Evolutionary conservation across 2,797 vertebrate species (phyloP).

Genomic region (Lagocephalus sceleratus): DNA sequence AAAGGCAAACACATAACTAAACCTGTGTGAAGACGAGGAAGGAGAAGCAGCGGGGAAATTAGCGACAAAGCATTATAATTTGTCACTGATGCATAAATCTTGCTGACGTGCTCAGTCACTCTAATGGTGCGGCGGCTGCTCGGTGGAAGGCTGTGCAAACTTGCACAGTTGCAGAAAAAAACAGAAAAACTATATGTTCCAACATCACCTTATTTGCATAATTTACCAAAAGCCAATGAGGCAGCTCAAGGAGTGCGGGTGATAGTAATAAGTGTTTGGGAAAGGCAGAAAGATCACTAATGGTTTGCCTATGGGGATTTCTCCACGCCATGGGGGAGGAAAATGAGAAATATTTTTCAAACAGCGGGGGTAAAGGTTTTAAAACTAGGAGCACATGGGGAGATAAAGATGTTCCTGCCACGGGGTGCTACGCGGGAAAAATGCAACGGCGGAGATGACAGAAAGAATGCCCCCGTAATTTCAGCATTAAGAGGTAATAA

Average conservation of each 20-base stretch:
- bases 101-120: conserved; percentile 98
- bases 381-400: conserved; percentile 99
- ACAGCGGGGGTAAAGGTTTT: conserved; percentile 99
- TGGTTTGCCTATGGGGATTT: conserved; percentile 99
- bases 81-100: conserved; percentile 99
- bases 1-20: conserved; percentile 78
- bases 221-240: conserved; percentile 99
- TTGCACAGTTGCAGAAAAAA: conserved; percentile 94
- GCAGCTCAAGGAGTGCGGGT: conserved; percentile 95
- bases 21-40: conserved; percentile 60
- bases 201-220: conserved; percentile 99
- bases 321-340: conserved; percentile 99
- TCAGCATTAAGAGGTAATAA: conserved; percentile 99
- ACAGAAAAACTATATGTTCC: conserved; percentile 93
- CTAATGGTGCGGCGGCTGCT: conserved; percentile 94
- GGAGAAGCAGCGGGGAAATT: conserved; percentile 69
- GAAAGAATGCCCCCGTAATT: conserved; percentile 93
- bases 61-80: conserved; percentile 90
- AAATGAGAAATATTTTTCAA: conserved; percentile 99
- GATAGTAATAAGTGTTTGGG: conserved; percentile 99
- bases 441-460: conserved; percentile 81
- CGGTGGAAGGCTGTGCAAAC: conserved; percentile 96
- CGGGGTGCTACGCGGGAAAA: conserved; percentile 89
- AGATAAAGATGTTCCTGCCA: conserved; percentile 99
- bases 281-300: conserved; percentile 99